These are phyloP conservation scores for Anoplophora glabripennis DNA, from an alignment of 1,140 invertebrate species.

Conservation along the genomic window DNA sequence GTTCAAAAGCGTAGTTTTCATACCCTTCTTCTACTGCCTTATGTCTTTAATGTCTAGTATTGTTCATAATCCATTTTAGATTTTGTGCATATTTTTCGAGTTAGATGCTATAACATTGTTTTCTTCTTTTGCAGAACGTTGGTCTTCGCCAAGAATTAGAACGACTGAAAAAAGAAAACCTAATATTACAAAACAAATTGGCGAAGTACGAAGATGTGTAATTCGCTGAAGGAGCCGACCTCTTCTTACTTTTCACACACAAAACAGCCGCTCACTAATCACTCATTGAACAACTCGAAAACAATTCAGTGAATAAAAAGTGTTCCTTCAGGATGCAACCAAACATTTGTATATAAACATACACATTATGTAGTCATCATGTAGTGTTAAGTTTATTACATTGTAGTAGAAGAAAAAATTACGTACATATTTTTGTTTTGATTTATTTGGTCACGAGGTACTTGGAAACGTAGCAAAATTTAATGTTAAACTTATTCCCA, in stretches of 20 bases:
- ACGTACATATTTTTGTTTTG: constrained; percentile 13
- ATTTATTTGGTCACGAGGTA: constrained; percentile 14
- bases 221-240: constrained; percentile 36
- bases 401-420: constrained; percentile 15
- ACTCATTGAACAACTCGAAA: constrained; percentile 28
- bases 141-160: constrained; percentile 82
- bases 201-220: constrained; percentile 82
- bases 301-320: constrained; percentile 29
- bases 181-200: constrained; percentile 79
- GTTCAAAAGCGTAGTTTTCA: too few species aligned
- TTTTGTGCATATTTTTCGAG: background rate
- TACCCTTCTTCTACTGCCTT: too few species aligned
- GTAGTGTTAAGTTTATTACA: constrained; percentile 45
- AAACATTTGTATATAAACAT: constrained; percentile 51
- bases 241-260: constrained; percentile 7
- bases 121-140: constrained; percentile 66
- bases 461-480: constrained; percentile 1
- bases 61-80: background rate
- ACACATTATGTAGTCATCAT: constrained; percentile 48
- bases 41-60: too few species aligned
- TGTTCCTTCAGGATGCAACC: constrained; percentile 39
- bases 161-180: constrained; percentile 87
- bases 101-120: background rate
- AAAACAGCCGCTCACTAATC: constrained; percentile 11
- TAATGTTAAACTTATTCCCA: background rate